Base-by-base conservation (phyloP, 2,888 invertebrate species). In the Agonopterix alstromeriana region DNA sequence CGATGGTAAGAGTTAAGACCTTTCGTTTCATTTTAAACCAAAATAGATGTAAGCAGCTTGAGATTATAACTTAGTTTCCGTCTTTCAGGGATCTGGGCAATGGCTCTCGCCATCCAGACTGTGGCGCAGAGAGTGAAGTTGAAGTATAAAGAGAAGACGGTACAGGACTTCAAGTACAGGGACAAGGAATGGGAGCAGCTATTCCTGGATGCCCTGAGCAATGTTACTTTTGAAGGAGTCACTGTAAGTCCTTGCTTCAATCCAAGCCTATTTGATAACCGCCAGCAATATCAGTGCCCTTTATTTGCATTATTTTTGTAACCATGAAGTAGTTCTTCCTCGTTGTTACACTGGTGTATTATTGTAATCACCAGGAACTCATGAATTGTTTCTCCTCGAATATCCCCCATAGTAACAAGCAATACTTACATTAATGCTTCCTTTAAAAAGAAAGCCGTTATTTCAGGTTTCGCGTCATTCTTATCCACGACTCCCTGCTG, bases 211-310 rank as follows among this genome's bases (percentile, higher is more conserved):
- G 97, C 98, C 0, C 89, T 99, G 41, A 93, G 94, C 59, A 96
- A 97, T 65, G 98, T 97, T 17, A 95, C 96, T 57, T 99, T 99
- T 75, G 96, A 97, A 74, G 99, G 99, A 53, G 96, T 97, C 9
- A 97, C 97, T 54, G 92, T 92, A 58, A 82, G 85, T 75, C 17
- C 1, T 10, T 1, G 38, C 10, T 36, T 1, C 36, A 38, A 8
- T 27, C 27, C 5, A 27, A 27, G 27, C 2, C 0, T 14, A 1
- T n/a, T n/a, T 14, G 2, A 17, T 27, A 27, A 27, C 27, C 27
- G 27, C 27, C 3, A 27, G 5, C 27, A 27, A 27, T 27, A 27
- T 1, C 14, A 14, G 1, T 14, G 14, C 14, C 14, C 14, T 14
- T 14, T 14, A n/a, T n/a, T n/a, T n/a, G n/a, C n/a, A n/a, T n/a